These are phyloP conservation scores for Tinamus guttatus DNA, from an alignment of 2,113 vertebrate genomes.

Conservation along the genomic window DNA sequence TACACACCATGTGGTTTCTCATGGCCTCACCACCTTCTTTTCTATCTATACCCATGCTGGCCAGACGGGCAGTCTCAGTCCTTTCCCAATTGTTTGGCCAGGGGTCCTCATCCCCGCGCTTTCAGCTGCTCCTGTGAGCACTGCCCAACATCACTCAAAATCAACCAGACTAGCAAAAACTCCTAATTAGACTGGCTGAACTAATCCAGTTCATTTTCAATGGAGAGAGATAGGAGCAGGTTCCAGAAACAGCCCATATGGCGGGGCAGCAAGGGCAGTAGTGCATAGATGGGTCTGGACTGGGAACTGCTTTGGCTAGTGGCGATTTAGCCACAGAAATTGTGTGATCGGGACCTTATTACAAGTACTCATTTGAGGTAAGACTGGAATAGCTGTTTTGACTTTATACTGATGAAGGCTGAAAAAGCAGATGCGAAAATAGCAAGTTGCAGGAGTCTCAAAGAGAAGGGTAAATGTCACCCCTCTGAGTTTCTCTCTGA, in stretches of 20 bases:
- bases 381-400: not conserved
- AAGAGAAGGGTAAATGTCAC: not conserved
- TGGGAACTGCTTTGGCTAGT: not conserved
- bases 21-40: not conserved
- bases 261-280: not conserved
- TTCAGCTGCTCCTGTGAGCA: not conserved
- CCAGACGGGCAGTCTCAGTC: not conserved
- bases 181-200: not conserved
- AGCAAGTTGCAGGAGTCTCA: not conserved
- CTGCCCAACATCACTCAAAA: not conserved
- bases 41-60: too few relatives aligned
- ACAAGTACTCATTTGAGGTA: not conserved
- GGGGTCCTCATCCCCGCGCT: not conserved
- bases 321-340: not conserved
- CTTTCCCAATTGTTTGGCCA: not conserved
- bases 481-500: not conserved
- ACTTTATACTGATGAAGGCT: rapidly evolving
- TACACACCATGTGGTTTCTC: rapidly evolving
- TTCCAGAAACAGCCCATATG: not conserved
- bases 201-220: not conserved
- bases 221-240: not conserved
- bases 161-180: not conserved
- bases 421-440: not conserved
- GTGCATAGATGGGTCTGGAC: not conserved
- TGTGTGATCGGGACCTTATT: not conserved